These are phyloP conservation scores for Anagyrus pseudococci DNA, from an alignment of 2,888 invertebrate genomes.

Conservation along the genomic window DNA sequence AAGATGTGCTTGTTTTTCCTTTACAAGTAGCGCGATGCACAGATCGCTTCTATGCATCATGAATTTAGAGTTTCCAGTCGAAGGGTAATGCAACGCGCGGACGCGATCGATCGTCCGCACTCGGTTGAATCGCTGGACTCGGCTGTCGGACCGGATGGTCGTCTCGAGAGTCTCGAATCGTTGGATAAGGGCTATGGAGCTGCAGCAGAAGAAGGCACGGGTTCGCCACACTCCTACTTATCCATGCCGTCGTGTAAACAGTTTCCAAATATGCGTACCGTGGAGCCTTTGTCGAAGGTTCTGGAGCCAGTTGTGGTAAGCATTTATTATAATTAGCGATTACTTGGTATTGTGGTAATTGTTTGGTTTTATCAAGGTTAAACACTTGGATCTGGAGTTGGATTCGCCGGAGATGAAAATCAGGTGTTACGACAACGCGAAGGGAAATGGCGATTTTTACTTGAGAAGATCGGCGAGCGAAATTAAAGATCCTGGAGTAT, in stretches of 20 bases:
- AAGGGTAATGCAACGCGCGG: conserved; percentile 35
- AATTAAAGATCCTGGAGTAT: conserved; percentile 77
- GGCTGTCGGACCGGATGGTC: conserved; percentile 21
- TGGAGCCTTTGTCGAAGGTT: conserved; percentile 80
- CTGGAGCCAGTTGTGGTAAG: conserved; percentile 80
- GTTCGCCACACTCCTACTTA: conserved; percentile 75
- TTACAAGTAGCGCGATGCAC: neutral
- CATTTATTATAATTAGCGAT: neutral
- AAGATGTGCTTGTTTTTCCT: neutral
- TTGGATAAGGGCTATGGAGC: conserved; percentile 47
- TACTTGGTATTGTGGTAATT: neutral
- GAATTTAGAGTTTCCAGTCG: neutral
- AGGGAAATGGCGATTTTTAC: conserved; percentile 52
- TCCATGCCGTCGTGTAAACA: conserved; percentile 87
- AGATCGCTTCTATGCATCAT: too few species aligned
- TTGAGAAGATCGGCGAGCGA: conserved; percentile 75
- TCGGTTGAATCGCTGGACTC: conserved; percentile 49
- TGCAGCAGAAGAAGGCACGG: conserved; percentile 48
- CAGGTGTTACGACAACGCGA: conserved; percentile 42
- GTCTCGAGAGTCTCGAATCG: conserved; percentile 46
- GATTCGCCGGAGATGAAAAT: conserved; percentile 52
- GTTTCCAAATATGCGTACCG: conserved; percentile 81
- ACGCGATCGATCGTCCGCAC: conserved; percentile 49
- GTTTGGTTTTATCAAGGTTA: conserved; percentile 43
- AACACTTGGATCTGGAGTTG: conserved; percentile 52